Evolutionary conservation across 2,797 vertebrate genomes (phyloP).

Genomic region (Distichodus sexfasciatus): DNA sequence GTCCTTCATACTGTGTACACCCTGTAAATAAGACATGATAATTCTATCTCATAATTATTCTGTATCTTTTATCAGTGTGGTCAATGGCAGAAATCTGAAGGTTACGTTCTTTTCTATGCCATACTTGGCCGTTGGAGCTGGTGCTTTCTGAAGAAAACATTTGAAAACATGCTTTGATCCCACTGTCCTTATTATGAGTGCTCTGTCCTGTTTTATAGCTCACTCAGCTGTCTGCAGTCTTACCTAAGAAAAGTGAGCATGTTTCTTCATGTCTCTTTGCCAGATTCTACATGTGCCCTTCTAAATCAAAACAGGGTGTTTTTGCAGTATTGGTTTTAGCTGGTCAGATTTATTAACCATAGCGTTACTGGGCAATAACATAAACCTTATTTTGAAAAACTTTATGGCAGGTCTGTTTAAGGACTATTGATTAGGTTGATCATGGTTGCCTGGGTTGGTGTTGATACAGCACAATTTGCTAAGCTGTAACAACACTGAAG

Average conservation of each 20-base stretch:
- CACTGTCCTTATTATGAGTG: too few relatives aligned
- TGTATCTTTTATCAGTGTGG: neutral
- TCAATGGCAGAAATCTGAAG: constrained; percentile 11
- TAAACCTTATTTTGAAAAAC: too few relatives aligned
- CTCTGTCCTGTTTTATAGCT: constrained; percentile 22
- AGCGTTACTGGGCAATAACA: too few relatives aligned
- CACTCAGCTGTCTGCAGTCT: constrained; percentile 19
- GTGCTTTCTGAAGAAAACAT: neutral
- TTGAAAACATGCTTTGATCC: too few relatives aligned
- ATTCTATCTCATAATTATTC: neutral
- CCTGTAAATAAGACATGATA: neutral
- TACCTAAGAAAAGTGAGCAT: neutral
- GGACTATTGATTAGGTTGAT: too few relatives aligned
- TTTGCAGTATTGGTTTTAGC: too few relatives aligned
- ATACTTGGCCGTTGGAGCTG: neutral
- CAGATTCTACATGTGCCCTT: constrained; percentile 6
- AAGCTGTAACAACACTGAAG: too few relatives aligned
- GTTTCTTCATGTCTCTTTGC: neutral
- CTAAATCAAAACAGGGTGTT: too few relatives aligned
- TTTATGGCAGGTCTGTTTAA: too few relatives aligned
- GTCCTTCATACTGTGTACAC: neutral
- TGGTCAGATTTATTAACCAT: too few relatives aligned
- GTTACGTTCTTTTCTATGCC: constrained; percentile 13
- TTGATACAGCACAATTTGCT: too few relatives aligned
- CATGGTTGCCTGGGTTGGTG: too few relatives aligned